Evolutionary conservation across 2,888 invertebrate genomes (phyloP).

Genomic region (Melieria crassipennis): DNA sequence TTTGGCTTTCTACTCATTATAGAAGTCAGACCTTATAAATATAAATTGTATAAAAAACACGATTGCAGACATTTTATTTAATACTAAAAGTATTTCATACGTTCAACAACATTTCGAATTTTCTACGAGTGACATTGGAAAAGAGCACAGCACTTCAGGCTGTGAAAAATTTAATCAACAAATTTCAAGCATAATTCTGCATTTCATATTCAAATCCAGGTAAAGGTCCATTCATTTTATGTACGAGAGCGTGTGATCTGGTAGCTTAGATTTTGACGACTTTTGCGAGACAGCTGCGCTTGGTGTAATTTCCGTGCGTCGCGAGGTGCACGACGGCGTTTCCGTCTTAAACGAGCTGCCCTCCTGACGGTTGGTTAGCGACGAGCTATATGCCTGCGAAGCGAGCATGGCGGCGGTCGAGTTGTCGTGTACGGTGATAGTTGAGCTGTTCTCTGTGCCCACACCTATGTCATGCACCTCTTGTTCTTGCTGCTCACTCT

Average conservation of each 20-base stretch:
- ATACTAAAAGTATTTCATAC: too few relatives aligned
- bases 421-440: not conserved
- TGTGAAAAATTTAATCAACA: too few relatives aligned
- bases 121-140: too few relatives aligned
- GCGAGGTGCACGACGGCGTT: not conserved
- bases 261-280: conserved; percentile 7
- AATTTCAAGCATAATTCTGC: not conserved
- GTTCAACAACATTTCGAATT: too few relatives aligned
- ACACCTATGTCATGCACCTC: conserved; percentile 11
- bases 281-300: conserved; percentile 7
- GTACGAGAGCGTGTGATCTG: conserved; percentile 9
- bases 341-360: not conserved
- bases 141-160: too few relatives aligned
- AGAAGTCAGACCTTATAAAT: too few relatives aligned
- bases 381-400: not conserved
- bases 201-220: not conserved
- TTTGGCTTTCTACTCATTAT: too few relatives aligned
- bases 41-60: too few relatives aligned
- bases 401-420: not conserved
- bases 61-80: too few relatives aligned
- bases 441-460: not conserved
- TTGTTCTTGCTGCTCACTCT: not conserved
- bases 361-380: not conserved
- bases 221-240: conserved; percentile 16
- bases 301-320: not conserved